These are phyloP conservation scores for Hyposoter didymator DNA, from an alignment of 2,888 invertebrate genomes.

Conservation along the genomic window DNA sequence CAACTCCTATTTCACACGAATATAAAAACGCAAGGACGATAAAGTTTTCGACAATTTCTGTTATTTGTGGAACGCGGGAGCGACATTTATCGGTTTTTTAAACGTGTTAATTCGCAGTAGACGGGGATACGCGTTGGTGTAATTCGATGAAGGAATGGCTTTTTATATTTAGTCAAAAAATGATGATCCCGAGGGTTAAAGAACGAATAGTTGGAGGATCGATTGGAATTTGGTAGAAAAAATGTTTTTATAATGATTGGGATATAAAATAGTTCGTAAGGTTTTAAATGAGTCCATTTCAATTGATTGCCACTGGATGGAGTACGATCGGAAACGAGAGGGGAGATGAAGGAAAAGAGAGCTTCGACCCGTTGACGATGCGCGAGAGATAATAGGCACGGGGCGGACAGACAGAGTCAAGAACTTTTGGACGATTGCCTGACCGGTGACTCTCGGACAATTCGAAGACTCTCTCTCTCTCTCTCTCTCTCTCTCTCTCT, in stretches of 20 bases:
- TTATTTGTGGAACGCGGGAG: not conserved
- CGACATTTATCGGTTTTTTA: not conserved
- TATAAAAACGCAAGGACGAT: not conserved
- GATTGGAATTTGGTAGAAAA: not conserved
- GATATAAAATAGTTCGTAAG: constrained; percentile 12
- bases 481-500: not conserved
- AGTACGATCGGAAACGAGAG: not conserved
- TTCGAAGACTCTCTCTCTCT: constrained; percentile 78
- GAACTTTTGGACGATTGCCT: constrained; percentile 81
- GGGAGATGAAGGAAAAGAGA: constrained; percentile 7
- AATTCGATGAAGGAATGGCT: not conserved
- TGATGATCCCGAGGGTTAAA: not conserved
- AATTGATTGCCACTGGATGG: constrained; percentile 9
- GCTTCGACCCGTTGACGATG: constrained; percentile 51
- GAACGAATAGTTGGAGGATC: not conserved
- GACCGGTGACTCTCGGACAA: constrained; percentile 81
- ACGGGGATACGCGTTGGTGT: no score
- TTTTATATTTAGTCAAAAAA: not conserved
- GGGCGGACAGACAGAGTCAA: constrained; percentile 51
- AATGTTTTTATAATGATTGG: not conserved
- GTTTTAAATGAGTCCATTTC: constrained; percentile 17
- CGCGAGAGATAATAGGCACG: constrained; percentile 46
- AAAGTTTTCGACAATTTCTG: not conserved
- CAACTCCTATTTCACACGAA: not conserved
- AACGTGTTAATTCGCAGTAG: not conserved